Percentiles rank a stretch among this genome's conserved stretches.
phyloP scores from a whole-genome alignment of 2,113 vertebrate species.

The Atlantisia rogersi region DNA sequence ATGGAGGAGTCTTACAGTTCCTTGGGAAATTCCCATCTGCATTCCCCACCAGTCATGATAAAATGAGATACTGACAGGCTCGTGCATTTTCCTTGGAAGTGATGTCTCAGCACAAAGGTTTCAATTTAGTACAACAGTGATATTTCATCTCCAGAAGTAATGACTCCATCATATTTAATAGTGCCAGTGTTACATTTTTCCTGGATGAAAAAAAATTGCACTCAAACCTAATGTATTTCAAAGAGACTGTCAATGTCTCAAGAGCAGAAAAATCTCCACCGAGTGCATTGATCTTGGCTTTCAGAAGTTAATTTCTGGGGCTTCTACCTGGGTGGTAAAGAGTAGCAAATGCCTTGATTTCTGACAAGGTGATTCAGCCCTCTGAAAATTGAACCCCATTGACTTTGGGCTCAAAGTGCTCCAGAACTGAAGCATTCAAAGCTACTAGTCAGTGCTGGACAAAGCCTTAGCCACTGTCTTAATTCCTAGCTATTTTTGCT shows the following conservation, averaged over 20 bases:
- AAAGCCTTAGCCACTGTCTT: not conserved
- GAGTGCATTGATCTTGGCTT: not conserved
- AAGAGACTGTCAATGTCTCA: not conserved
- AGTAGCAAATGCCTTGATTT: not conserved
- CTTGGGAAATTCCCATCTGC: not conserved
- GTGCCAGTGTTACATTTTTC: not conserved
- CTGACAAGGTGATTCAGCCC: not conserved
- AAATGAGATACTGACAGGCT: not conserved
- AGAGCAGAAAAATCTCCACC: not conserved
- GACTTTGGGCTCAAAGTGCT: not conserved
- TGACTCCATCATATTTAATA: not conserved
- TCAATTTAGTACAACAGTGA: not conserved
- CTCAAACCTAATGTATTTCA: not conserved
- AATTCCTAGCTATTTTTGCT: not conserved
- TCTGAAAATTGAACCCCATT: not conserved
- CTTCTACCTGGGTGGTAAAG: not conserved
- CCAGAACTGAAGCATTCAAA: not conserved
- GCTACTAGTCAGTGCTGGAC: not conserved
- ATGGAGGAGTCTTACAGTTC: rapidly evolving
- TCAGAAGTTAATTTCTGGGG: not conserved
- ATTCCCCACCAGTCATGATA: not conserved
- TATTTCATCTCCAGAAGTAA: not conserved
- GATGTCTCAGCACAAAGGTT: not conserved
- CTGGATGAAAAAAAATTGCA: not conserved
- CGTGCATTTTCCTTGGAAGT: not conserved